A percentile compares a stretch with the other conserved stretches of the same genome.
Conservation (phyloP, 2,113 vertebrate species). For the Upupa epops region DNA sequence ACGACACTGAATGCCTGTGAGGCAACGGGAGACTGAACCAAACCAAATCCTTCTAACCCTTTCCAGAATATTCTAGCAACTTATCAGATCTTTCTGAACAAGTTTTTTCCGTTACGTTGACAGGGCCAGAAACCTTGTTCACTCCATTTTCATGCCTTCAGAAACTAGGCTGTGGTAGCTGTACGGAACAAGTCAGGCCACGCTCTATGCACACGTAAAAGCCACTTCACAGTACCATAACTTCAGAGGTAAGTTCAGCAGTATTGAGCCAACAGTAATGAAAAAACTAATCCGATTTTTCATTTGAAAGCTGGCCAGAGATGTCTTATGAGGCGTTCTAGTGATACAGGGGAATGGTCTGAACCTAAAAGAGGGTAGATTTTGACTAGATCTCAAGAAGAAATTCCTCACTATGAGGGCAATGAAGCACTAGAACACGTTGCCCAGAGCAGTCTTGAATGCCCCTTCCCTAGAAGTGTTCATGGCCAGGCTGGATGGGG, state of each 20-base stretch:
- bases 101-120: not conserved
- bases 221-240: not conserved
- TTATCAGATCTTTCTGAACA: not conserved
- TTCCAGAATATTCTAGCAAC: not conserved
- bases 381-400: too few species aligned
- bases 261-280: not conserved
- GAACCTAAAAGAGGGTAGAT: too few species aligned
- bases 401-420: too few species aligned
- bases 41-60: not conserved
- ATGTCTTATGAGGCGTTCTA: too few species aligned
- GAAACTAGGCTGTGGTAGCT: not conserved
- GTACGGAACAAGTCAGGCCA: not conserved
- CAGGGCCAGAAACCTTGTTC: not conserved
- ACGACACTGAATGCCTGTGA: not conserved
- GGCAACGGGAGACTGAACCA: not conserved
- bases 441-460: too few species aligned
- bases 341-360: too few species aligned
- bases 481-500: too few species aligned
- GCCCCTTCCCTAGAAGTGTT: too few species aligned
- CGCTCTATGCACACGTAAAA: fast-evolving
- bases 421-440: too few species aligned
- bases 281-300: not conserved
- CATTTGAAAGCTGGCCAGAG: not conserved
- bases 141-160: not conserved
- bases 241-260: not conserved